Evolutionary conservation across 2,888 invertebrate genomes (phyloP).

Genomic region (Cerastis leucographa): DNA sequence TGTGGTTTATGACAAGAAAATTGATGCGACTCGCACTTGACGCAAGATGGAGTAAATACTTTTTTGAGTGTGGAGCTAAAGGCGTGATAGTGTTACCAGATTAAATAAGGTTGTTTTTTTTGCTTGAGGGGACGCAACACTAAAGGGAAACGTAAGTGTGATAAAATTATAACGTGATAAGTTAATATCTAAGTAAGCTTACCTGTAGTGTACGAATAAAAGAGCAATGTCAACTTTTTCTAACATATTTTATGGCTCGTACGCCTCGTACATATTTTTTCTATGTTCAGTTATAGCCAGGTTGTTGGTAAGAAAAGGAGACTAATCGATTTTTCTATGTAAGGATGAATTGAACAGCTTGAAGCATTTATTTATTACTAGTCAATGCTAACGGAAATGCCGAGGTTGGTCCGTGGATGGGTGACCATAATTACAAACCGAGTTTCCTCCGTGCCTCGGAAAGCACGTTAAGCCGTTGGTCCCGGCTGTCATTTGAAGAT

Average conservation of each 20-base stretch:
- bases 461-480: too few relatives aligned
- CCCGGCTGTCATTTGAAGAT: too few relatives aligned
- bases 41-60: constrained; percentile 33
- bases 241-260: not conserved
- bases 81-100: constrained; percentile 36
- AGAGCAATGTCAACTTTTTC: not conserved
- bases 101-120: not conserved
- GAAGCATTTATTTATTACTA: too few relatives aligned
- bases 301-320: not conserved
- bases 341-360: too few relatives aligned
- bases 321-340: not conserved
- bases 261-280: not conserved
- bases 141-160: too few relatives aligned
- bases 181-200: not conserved
- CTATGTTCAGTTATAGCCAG: not conserved
- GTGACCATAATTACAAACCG: too few relatives aligned
- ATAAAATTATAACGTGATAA: not conserved
- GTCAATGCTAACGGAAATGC: too few relatives aligned
- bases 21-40: constrained; percentile 54
- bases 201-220: not conserved
- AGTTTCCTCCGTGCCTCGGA: too few relatives aligned
- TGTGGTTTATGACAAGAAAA: constrained; percentile 59
- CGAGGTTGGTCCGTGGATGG: too few relatives aligned
- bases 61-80: constrained; percentile 23
- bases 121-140: not conserved